Base-by-base conservation (phyloP, 2,888 invertebrate species). In the Syritta pipiens region DNA sequence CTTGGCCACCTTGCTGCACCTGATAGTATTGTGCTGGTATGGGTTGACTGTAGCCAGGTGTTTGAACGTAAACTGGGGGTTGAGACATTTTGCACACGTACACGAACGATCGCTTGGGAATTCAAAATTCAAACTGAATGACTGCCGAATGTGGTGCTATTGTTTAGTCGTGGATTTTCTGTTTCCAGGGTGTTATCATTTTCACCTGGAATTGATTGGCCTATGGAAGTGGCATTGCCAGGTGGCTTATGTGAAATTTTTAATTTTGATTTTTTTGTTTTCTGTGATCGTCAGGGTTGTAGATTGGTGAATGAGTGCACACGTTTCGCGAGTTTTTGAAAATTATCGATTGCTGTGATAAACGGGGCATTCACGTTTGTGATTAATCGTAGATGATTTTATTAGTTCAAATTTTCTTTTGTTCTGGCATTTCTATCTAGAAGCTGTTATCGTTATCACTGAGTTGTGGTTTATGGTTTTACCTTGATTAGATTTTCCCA, bases 11-110 rank as follows among this genome's bases (percentile, higher is more conserved):
- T 4, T 12, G 53, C 37, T 24, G 71, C 0, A 24, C 37, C 2
- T 46, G 30, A 42, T 42, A 77, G 40, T 79, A 76, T 60, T 74
- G 46, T 9, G 81, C 53, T 12, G 81, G 62, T 59, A 69, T 35
- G 6, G 75, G 69, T 35, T 69, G 35, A 22, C 44, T 57, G 24
- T 74, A 65, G 7, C 76, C 77, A 20, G 77, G 77, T 30, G 77
- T 67, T 67, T 77, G 65, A 2, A 81, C 68, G 26, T 74, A 79
- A 0, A 79, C 79, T 0, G 67, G 74, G 4, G 57, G 79, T 26
- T 74, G 49, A 5, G 74, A 30, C 79, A 79, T 79, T 48, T 22
- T 22, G n/a, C 4, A 32, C 22, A 46, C 12, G 7, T n/a, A 30
- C 10, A 32, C 35, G 30, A 32, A 12, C 63, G 53, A 32, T 40